Conservation (phyloP, 2,113 vertebrate species). For the Cettia cetti region DNA sequence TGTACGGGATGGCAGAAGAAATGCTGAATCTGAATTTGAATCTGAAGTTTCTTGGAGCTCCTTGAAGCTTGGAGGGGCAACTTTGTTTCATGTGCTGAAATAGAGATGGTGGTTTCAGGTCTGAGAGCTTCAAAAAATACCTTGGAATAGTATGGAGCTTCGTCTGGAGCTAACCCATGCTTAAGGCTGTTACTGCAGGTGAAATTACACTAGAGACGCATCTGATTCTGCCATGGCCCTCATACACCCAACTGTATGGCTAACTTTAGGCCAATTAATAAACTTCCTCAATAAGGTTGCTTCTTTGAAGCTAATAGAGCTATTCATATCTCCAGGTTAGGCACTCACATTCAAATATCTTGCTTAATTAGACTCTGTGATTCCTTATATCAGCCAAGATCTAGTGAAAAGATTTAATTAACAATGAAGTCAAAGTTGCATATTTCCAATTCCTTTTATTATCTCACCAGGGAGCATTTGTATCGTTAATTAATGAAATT, state of each 20-base stretch:
- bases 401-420: slow-evolving; percentile 3
- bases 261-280: background rate
- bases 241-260: background rate
- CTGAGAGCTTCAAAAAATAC: background rate
- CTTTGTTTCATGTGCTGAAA: background rate
- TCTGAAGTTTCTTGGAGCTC: background rate
- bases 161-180: background rate
- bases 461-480: background rate
- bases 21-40: background rate
- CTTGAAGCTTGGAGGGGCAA: background rate
- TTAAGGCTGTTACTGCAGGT: background rate
- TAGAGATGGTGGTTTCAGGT: background rate
- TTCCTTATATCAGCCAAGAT: background rate
- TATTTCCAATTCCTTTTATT: background rate
- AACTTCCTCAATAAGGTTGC: background rate
- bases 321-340: background rate
- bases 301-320: background rate
- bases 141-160: background rate
- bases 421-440: background rate
- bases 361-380: background rate
- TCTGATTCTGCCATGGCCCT: background rate
- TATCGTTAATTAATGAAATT: background rate
- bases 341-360: background rate
- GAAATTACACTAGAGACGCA: background rate
- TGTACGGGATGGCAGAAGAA: background rate